Conservation (phyloP, 2,113 vertebrate species). For the Nanger granti region DNA sequence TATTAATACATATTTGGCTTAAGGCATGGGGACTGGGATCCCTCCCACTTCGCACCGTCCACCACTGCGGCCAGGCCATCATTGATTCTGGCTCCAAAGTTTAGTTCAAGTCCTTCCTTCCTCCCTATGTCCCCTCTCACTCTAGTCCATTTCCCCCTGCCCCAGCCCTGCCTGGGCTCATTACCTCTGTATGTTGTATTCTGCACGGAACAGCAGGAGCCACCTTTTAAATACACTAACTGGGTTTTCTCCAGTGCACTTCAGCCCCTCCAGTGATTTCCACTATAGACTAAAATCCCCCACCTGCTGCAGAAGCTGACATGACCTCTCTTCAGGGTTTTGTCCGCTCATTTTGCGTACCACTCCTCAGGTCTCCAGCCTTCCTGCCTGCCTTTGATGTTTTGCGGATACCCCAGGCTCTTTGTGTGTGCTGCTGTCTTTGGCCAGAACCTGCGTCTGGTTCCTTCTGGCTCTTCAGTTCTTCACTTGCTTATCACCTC, state of each 20-base stretch:
- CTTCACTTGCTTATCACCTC: neutral
- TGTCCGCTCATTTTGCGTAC: accelerated
- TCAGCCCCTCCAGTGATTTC: neutral
- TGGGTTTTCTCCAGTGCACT: neutral
- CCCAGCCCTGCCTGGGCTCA: neutral
- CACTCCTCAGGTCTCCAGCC: neutral
- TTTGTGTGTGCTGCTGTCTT: neutral
- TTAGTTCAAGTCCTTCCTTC: neutral
- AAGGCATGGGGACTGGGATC: neutral
- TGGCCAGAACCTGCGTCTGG: neutral
- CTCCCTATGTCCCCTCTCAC: no score
- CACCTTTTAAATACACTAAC: neutral
- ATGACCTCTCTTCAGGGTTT: neutral
- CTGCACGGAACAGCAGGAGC: neutral
- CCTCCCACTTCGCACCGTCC: accelerated
- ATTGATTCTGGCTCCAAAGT: neutral
- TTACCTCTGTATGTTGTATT: neutral
- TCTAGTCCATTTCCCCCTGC: neutral
- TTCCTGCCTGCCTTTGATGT: neutral
- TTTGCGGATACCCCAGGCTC: neutral
- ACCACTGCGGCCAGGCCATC: neutral
- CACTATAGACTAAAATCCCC: neutral
- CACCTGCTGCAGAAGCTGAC: neutral
- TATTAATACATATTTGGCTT: neutral
- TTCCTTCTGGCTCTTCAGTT: neutral